These are phyloP conservation scores for Drosophila ficusphila DNA, from an alignment of 1,140 invertebrate species.

Conservation along the genomic window DNA sequence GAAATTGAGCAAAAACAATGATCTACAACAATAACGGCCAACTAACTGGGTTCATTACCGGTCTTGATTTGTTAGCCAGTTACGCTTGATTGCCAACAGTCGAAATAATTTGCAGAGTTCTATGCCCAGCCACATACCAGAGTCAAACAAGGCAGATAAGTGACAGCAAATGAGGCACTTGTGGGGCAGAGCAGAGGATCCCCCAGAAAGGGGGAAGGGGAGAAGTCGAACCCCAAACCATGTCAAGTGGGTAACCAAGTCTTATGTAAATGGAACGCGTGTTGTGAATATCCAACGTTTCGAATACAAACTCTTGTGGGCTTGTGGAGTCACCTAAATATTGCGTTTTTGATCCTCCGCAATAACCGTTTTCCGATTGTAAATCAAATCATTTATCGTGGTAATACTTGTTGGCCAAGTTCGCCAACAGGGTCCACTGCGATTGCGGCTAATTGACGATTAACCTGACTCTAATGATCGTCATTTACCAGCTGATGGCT, in stretches of 20 bases:
- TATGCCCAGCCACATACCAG: slow-evolving; percentile 19
- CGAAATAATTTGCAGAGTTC: slow-evolving; percentile 68
- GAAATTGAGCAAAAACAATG: slow-evolving; percentile 40
- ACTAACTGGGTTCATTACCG: slow-evolving; percentile 56
- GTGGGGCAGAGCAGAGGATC: neutral
- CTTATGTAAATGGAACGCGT: slow-evolving; percentile 34
- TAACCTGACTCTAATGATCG: slow-evolving; percentile 64
- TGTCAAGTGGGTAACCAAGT: slow-evolving; percentile 49
- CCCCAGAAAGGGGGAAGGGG: slow-evolving; percentile 1
- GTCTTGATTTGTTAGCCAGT: slow-evolving; percentile 46
- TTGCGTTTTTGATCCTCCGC: slow-evolving; percentile 17
- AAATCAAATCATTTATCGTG: slow-evolving; percentile 67
- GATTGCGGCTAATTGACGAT: slow-evolving; percentile 68
- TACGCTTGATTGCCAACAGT: slow-evolving; percentile 76
- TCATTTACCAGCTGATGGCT: slow-evolving; percentile 35
- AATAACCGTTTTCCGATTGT: slow-evolving; percentile 8
- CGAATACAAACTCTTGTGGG: neutral
- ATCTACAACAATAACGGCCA: slow-evolving; percentile 41
- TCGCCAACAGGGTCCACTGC: slow-evolving; percentile 8
- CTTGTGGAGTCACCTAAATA: neutral
- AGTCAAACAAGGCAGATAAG: slow-evolving; percentile 6
- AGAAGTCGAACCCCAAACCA: slow-evolving; percentile 35
- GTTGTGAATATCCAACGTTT: slow-evolving; percentile 19
- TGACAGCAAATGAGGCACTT: slow-evolving; percentile 8
- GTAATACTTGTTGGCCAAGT: slow-evolving; percentile 20